Evolutionary conservation across 2,797 vertebrate species (phyloP).

Genomic region (Aulostomus chinensis): DNA sequence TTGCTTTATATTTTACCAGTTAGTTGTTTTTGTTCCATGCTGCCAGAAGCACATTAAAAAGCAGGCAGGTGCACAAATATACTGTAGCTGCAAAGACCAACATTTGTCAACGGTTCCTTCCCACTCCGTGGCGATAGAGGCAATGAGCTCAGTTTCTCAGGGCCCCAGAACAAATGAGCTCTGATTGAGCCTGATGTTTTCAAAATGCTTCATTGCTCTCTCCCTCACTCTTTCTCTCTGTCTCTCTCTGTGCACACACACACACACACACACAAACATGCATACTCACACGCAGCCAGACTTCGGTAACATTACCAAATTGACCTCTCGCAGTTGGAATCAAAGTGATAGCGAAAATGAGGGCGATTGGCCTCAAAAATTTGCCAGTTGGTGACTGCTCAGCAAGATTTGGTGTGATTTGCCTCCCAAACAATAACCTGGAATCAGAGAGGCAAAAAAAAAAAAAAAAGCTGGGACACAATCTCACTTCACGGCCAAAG

Average conservation of each 20-base stretch:
- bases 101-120: conserved; percentile 34
- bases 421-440: conserved; percentile 56
- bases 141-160: conserved; percentile 60
- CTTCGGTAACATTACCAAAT: conserved; percentile 18
- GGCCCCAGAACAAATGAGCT: conserved; percentile 74
- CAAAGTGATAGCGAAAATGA: background rate
- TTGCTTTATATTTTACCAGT: conserved; percentile 10
- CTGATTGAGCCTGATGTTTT: conserved; percentile 77
- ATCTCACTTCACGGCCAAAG: conserved; percentile 52
- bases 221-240: conserved; percentile 9
- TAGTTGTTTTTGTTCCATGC: conserved; percentile 13
- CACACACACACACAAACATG: background rate
- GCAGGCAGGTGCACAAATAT: conserved; percentile 55
- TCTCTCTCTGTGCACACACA: background rate
- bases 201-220: conserved; percentile 53
- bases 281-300: background rate
- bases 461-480: conserved; percentile 54
- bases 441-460: conserved; percentile 55
- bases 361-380: conserved; percentile 25
- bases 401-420: conserved; percentile 31
- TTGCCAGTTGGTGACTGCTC: conserved; percentile 34
- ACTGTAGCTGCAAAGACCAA: conserved; percentile 31
- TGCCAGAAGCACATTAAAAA: conserved; percentile 24
- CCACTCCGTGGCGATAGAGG: conserved; percentile 38
- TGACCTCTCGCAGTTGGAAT: conserved; percentile 26